Evolutionary conservation across 1,140 invertebrate genomes (phyloP).

Genomic region (Cyclargus thomasi): DNA sequence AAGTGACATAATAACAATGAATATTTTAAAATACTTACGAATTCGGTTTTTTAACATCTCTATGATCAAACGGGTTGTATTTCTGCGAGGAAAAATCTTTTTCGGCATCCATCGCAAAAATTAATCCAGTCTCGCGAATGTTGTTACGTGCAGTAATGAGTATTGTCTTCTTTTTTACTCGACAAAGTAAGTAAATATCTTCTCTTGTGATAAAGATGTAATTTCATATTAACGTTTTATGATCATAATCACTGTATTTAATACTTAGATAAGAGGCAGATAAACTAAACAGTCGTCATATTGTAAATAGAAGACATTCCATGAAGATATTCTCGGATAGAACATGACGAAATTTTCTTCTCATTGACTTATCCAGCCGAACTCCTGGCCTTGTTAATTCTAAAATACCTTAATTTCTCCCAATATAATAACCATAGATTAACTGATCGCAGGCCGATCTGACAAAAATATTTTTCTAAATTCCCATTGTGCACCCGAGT

Average conservation of each 20-base stretch:
- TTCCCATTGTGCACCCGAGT: too few species aligned
- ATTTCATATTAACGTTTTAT: conserved; percentile 39
- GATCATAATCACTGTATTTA: conserved; percentile 38
- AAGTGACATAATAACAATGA: too few species aligned
- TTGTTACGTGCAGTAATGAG: not conserved
- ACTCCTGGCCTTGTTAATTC: too few species aligned
- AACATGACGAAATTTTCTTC: not conserved
- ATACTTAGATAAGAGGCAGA: conserved; percentile 36
- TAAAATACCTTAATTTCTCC: too few species aligned
- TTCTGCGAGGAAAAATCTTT: conserved; percentile 35
- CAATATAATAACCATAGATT: too few species aligned
- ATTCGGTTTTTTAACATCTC: conserved; percentile 78
- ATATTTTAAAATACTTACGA: conserved; percentile 77
- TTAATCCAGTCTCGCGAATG: not conserved
- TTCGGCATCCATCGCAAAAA: not conserved
- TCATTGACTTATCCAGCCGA: too few species aligned
- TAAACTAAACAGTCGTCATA: conserved; percentile 11
- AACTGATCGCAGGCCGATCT: too few species aligned
- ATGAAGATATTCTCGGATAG: not conserved
- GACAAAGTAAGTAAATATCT: conserved; percentile 16
- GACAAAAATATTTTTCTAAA: too few species aligned
- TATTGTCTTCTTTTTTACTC: conserved; percentile 15
- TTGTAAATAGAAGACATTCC: conserved; percentile 6
- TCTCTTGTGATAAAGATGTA: conserved; percentile 19
- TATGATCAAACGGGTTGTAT: conserved; percentile 82